phyloP scores from a whole-genome alignment of 2,888 invertebrate species.

The Drosophila neonasuta region DNA sequence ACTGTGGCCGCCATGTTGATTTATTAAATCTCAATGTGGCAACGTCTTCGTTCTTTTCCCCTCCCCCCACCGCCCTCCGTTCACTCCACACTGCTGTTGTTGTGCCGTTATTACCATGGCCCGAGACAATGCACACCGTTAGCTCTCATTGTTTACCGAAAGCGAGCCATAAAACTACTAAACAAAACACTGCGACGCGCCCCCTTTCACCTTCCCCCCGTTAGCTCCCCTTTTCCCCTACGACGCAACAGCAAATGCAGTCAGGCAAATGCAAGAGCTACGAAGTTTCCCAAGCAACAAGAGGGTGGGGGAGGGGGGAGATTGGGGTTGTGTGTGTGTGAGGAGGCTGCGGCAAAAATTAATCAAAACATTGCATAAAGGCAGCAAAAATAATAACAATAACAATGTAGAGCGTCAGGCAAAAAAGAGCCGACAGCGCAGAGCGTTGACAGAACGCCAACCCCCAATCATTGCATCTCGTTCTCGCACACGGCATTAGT shows the following conservation, averaged over 20 bases:
- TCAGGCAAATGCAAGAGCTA: constrained; percentile 68
- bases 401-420: constrained; percentile 80
- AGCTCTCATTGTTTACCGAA: constrained; percentile 73
- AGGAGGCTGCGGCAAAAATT: constrained; percentile 78
- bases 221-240: not conserved
- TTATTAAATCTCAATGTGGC: constrained; percentile 64
- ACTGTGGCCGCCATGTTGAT: constrained; percentile 52
- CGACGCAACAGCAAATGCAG: constrained; percentile 63
- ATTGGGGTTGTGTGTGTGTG: constrained; percentile 9
- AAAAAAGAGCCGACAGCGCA: constrained; percentile 64
- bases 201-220: constrained; percentile 14
- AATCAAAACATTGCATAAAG: constrained; percentile 83
- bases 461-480: not conserved
- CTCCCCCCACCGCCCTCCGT: not conserved
- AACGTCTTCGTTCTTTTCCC: constrained; percentile 24
- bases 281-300: constrained; percentile 31
- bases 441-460: constrained; percentile 50
- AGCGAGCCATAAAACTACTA: constrained; percentile 77
- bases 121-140: constrained; percentile 72
- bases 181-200: constrained; percentile 70
- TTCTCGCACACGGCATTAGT: not conserved
- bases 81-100: not conserved
- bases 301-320: not conserved
- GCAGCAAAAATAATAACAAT: constrained; percentile 82
- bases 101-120: constrained; percentile 38